Percentiles rank a stretch among this genome's conserved stretches.
phyloP scores from a whole-genome alignment of 2,888 invertebrate species.

The Portevinia maculata region DNA sequence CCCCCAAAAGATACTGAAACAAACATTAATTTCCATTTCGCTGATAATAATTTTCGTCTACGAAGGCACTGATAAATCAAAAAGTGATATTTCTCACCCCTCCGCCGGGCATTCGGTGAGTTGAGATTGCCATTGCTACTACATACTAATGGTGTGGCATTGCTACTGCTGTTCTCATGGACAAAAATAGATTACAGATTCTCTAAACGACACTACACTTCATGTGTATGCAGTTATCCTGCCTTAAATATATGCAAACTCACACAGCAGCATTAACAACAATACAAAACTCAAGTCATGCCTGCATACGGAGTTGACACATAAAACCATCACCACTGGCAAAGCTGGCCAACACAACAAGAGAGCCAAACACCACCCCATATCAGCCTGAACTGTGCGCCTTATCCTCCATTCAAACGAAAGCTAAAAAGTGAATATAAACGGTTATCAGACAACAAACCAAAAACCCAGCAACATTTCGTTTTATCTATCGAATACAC shows the following conservation, averaged over 20 bases:
- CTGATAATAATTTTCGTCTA: conserved; percentile 75
- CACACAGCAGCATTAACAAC: conserved; percentile 27
- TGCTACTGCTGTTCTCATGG: conserved; percentile 51
- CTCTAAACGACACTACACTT: conserved; percentile 59
- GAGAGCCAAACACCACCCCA: conserved; percentile 1
- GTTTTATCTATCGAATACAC: conserved; percentile 73
- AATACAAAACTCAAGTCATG: conserved; percentile 29
- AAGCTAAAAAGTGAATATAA: conserved; percentile 75
- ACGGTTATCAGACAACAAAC: conserved; percentile 74
- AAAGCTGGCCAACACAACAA: conserved; percentile 29
- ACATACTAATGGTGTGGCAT: neutral
- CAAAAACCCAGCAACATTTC: conserved; percentile 74
- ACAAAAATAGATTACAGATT: conserved; percentile 67
- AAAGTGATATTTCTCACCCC: conserved; percentile 69
- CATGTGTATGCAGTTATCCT: conserved; percentile 72
- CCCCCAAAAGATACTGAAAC: conserved; percentile 64
- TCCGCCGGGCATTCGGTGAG: conserved; percentile 22
- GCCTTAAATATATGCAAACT: conserved; percentile 52
- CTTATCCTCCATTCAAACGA: conserved; percentile 71
- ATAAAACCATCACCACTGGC: conserved; percentile 49
- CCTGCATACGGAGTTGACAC: conserved; percentile 70
- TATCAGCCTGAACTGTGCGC: conserved; percentile 21
- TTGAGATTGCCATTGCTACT: conserved; percentile 20
- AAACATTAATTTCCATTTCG: conserved; percentile 74
- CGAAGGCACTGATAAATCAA: conserved; percentile 75